Evolutionary conservation across 2,888 invertebrate genomes (phyloP), one percentile per base, ranked within the genome.

Genomic region (Protonemura montana): DNA sequence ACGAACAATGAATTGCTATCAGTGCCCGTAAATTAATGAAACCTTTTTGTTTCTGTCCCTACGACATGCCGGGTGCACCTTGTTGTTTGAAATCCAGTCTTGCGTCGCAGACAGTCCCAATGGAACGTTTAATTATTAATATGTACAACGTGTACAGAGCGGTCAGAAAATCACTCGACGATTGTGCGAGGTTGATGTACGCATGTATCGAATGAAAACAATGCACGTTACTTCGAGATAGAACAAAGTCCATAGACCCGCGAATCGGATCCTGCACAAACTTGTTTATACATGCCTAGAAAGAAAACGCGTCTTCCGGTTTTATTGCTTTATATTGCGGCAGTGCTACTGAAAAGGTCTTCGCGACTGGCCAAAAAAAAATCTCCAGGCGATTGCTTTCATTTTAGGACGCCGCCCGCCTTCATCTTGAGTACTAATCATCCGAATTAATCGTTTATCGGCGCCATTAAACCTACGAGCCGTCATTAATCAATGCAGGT

Each of bases 181-280:
- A 59, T 59, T 59, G 3, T 10, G 5, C 35, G 59, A 59, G 59
- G 59, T 59, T 59, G 59, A 59, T 59, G 59, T 13, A 7, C 13
- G 21, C 59, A 7, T 21, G 2, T 13, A 21, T 59, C 59, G 13
- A 3, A 35, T 10, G 10, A 59, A 10, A 59, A 59, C 59, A 59
- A 59, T 59, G 59, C 21, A 21, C 16, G 2, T 10, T 21, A 1
- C 16, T 2, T 59, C 59, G 21, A 59, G 16, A 1, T 2, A 59
- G 59, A n/a, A 59, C 59, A 59, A 59, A 59, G 59, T 59, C 59
- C 59, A 59, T 16, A 59, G 59, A 59, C 59, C 59, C 59, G 59
- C 59, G 59, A 16, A 21, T 59, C 21, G 16, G 21, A 59, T 59
- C 59, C 21, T 59, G 59, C 59, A 59, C 59, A 59, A 59, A 59